These are phyloP conservation scores for Camponotus vicinus DNA, from an alignment of 1,140 invertebrate species.

Conservation along the genomic window DNA sequence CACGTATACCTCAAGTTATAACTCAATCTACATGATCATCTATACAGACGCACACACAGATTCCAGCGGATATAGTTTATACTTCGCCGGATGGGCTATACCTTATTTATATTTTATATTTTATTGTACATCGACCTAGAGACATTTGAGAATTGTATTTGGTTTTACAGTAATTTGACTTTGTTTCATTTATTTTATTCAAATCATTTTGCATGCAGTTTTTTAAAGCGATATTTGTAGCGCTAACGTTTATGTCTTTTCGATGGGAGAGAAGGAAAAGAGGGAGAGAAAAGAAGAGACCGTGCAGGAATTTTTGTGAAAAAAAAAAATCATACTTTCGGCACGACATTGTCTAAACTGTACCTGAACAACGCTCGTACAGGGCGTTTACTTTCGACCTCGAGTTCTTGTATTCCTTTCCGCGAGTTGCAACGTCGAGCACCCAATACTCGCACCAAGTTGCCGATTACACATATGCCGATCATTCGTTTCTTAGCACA, in stretches of 20 bases:
- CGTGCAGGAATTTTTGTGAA: slow-evolving; percentile 48
- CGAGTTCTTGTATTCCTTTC: slow-evolving; percentile 22
- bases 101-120: background rate
- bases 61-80: slow-evolving; percentile 16
- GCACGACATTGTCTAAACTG: slow-evolving; percentile 69
- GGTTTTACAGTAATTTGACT: background rate
- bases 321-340: slow-evolving; percentile 59
- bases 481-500: slow-evolving; percentile 57
- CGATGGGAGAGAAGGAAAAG: background rate
- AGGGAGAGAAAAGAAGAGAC: background rate
- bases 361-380: slow-evolving; percentile 68
- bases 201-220: background rate
- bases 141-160: slow-evolving; percentile 3
- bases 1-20: background rate
- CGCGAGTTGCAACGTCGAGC: slow-evolving; percentile 36
- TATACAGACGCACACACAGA: slow-evolving; percentile 25
- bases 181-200: slow-evolving; percentile 2
- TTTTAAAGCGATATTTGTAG: slow-evolving; percentile 40
- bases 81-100: background rate
- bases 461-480: slow-evolving; percentile 21
- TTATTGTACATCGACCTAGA: background rate
- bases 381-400: slow-evolving; percentile 19
- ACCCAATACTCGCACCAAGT: slow-evolving; percentile 38
- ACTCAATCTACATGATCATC: background rate
- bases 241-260: slow-evolving; percentile 33